phyloP scores from a whole-genome alignment of 2,888 invertebrate species.

The Galerucella nymphaeae region DNA sequence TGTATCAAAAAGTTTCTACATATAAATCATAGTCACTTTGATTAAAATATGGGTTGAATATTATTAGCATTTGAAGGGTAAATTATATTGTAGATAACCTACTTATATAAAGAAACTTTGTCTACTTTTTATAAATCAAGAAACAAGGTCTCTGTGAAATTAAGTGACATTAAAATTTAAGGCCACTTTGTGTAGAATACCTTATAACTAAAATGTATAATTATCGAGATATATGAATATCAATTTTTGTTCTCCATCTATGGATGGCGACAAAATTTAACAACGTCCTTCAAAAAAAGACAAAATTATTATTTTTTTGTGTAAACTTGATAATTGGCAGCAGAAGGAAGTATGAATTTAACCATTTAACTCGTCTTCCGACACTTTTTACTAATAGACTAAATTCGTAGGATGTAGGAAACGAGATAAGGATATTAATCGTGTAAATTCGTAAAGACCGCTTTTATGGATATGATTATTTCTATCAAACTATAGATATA shows the following conservation, averaged over 20 bases:
- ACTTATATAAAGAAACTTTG: too few relatives aligned
- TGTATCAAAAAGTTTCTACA: neutral
- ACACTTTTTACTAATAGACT: neutral
- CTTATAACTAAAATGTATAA: too few relatives aligned
- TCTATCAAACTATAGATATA: too few relatives aligned
- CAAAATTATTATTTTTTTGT: conserved; percentile 4
- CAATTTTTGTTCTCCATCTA: too few relatives aligned
- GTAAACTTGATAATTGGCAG: conserved; percentile 13
- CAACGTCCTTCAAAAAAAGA: neutral
- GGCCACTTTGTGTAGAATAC: too few relatives aligned
- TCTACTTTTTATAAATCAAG: too few relatives aligned
- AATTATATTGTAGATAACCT: neutral
- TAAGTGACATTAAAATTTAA: too few relatives aligned
- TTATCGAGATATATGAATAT: too few relatives aligned
- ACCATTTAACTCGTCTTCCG: conserved; percentile 6
- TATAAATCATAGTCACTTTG: conserved; percentile 15
- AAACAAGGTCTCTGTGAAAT: too few relatives aligned
- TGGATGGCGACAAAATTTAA: neutral
- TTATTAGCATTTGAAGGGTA: neutral
- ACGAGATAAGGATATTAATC: neutral
- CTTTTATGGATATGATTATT: too few relatives aligned
- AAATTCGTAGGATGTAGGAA: neutral
- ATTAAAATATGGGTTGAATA: conserved; percentile 1
- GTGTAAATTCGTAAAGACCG: neutral
- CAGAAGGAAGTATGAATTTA: conserved; percentile 18